Base-by-base conservation (phyloP, 2,113 vertebrate species). In the Cheirogaleus medius region DNA sequence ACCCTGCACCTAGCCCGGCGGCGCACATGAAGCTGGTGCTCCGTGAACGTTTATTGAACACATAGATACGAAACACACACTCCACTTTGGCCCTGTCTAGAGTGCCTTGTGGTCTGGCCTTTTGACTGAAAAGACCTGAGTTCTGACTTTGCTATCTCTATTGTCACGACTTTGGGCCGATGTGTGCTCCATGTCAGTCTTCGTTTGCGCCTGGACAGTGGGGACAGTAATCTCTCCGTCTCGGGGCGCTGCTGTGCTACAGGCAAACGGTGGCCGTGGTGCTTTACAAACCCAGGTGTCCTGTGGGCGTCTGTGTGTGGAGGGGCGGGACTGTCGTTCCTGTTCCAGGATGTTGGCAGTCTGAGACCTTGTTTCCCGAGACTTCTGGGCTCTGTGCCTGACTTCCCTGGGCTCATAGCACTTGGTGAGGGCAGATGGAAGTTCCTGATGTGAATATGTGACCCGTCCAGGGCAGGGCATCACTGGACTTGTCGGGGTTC, bases 281-380 rank as follows among this genome's bases (percentile, higher is more conserved):
- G 42, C 39, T 54, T 42, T 73, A 12, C 23, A 58, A 87, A 44
- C 49, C 10, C 34, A 58, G 42, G 76, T 37, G 32, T 71, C 29
- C 2, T 44, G 54, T 27, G 52, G 66, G 12, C 14, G 0, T 4
- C 37, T 23, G 14, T 8, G 11, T 60, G 56, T 42, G n/a, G 23
- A 47, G n/a, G 37, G 13, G 27, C 20, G 14, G 52, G 6, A 8
- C 25, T 6, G 6, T 64, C 13, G n/a, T 66, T 63, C 37, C 20
- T 58, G 23, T 5, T 47, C 20, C 39, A 54, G 60, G 87, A 71
- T 14, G 29, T 29, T 66, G 54, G 44, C 15, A 20, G 42, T 44
- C 56, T 27, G 47, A 66, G 44, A 29, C 0, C 0, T 15, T 69
- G 42, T 47, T 60, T 49, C 32, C 1, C 2, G 29, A 0, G 2